These are phyloP conservation scores for Drosophila aldrichi DNA, from an alignment of 2,888 invertebrate species.

Conservation along the genomic window DNA sequence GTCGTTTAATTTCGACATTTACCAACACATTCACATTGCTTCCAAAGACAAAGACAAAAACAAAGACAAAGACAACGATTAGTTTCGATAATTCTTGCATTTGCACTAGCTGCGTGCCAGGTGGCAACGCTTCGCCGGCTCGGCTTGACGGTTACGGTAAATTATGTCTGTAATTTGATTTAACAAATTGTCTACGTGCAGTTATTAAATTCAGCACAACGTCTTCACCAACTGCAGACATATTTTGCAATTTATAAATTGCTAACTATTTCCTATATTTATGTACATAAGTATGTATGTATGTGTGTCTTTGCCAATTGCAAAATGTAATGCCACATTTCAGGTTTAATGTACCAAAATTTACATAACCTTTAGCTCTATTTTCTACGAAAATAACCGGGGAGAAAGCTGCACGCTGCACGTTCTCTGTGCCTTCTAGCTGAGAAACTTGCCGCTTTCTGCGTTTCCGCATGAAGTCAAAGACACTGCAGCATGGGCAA, in stretches of 20 bases:
- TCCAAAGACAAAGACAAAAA: background rate
- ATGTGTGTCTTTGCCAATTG: conserved; percentile 13
- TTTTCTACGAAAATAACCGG: conserved; percentile 28
- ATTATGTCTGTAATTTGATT: conserved; percentile 75
- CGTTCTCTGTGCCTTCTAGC: conserved; percentile 70
- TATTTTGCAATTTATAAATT: conserved; percentile 64
- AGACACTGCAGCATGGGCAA: conserved; percentile 17
- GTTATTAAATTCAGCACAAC: conserved; percentile 54
- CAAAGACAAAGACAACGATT: conserved; percentile 20
- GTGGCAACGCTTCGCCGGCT: conserved; percentile 54
- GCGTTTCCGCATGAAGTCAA: conserved; percentile 59
- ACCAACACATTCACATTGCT: background rate
- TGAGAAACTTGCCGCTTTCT: conserved; percentile 71
- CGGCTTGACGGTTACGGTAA: conserved; percentile 60
- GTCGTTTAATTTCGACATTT: background rate
- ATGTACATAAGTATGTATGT: background rate
- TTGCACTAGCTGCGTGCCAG: conserved; percentile 31
- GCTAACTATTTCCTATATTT: conserved; percentile 19
- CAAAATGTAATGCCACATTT: conserved; percentile 54
- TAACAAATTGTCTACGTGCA: conserved; percentile 76
- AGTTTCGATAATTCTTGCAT: conserved; percentile 23
- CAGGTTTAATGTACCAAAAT: conserved; percentile 57
- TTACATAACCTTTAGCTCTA: conserved; percentile 61
- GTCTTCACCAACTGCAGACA: conserved; percentile 13
- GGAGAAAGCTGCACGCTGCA: conserved; percentile 64